phyloP scores from a whole-genome alignment of 1,140 invertebrate genomes.

The Solenopsis fugax region DNA sequence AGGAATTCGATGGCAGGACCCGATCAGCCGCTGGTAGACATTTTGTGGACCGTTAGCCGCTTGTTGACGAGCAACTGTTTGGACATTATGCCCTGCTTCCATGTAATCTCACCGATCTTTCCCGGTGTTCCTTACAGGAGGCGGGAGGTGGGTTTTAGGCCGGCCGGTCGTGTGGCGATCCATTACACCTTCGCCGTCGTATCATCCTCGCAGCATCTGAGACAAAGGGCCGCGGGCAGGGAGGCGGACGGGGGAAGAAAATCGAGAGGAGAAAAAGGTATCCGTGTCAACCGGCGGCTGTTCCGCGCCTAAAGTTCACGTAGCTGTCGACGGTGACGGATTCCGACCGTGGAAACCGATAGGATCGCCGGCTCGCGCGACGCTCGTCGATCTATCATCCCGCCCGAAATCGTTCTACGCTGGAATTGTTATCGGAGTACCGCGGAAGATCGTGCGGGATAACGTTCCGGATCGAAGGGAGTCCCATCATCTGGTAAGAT shows the following conservation, averaged over 20 bases:
- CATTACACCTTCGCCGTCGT: slow-evolving; percentile 80
- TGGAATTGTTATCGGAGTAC: background rate
- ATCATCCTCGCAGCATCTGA: slow-evolving; percentile 80
- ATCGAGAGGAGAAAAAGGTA: slow-evolving; percentile 62
- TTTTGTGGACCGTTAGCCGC: slow-evolving; percentile 76
- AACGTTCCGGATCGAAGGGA: slow-evolving; percentile 16
- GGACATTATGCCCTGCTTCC: slow-evolving; percentile 81
- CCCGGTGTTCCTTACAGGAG: slow-evolving; percentile 66
- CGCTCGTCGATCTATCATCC: slow-evolving; percentile 70
- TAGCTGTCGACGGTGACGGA: slow-evolving; percentile 78
- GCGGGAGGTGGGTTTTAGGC: slow-evolving; percentile 50
- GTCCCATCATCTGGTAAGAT: background rate
- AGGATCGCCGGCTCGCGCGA: slow-evolving; percentile 54
- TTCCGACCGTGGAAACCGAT: slow-evolving; percentile 72
- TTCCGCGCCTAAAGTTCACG: slow-evolving; percentile 56
- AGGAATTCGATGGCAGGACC: slow-evolving; percentile 71
- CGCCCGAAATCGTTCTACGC: slow-evolving; percentile 2
- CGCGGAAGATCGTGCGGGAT: slow-evolving; percentile 31
- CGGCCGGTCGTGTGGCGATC: slow-evolving; percentile 79
- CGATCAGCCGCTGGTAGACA: slow-evolving; percentile 66
- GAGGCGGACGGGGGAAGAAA: slow-evolving; percentile 7
- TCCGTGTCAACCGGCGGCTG: slow-evolving; percentile 63
- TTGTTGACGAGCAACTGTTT: slow-evolving; percentile 81
- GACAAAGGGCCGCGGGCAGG: slow-evolving; percentile 74
- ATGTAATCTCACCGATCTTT: slow-evolving; percentile 82